Evolutionary conservation across 1,140 invertebrate species (phyloP).

Genomic region (Cydia fagiglandana): DNA sequence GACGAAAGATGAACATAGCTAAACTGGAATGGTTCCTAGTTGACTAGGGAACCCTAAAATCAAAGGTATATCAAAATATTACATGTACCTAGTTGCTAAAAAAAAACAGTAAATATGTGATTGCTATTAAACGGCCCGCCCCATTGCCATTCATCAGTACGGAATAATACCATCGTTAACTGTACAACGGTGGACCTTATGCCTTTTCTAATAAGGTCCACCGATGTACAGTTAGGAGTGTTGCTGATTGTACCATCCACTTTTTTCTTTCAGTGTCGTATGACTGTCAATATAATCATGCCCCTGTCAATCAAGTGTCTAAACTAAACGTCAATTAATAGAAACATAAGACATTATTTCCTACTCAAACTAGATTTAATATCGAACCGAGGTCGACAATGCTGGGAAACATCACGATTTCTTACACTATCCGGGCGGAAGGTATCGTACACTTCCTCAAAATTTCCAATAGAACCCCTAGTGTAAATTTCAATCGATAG

Average conservation of each 20-base stretch:
- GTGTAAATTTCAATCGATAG: too few relatives aligned
- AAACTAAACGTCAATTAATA: not conserved
- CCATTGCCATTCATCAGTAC: not conserved
- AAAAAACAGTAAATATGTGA: too few relatives aligned
- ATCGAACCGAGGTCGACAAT: not conserved
- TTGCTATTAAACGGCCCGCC: not conserved
- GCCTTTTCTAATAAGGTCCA: too few relatives aligned
- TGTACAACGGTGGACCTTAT: too few relatives aligned
- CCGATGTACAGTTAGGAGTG: too few relatives aligned
- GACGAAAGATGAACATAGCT: too few relatives aligned
- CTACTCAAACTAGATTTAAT: not conserved
- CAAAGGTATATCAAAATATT: too few relatives aligned
- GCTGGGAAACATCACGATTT: not conserved
- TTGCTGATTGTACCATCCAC: not conserved
- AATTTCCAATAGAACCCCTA: too few relatives aligned
- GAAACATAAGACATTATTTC: slow-evolving; percentile 11
- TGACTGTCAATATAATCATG: not conserved
- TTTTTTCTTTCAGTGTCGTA: not conserved
- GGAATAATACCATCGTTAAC: not conserved
- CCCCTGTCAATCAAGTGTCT: slow-evolving; percentile 1
- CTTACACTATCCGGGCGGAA: not conserved
- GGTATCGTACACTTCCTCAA: too few relatives aligned
- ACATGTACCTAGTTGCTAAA: too few relatives aligned
- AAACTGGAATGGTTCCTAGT: too few relatives aligned
- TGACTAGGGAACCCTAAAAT: too few relatives aligned